These are phyloP conservation scores for Conus ventricosus DNA, from an alignment of 1,140 invertebrate genomes.

Conservation along the genomic window DNA sequence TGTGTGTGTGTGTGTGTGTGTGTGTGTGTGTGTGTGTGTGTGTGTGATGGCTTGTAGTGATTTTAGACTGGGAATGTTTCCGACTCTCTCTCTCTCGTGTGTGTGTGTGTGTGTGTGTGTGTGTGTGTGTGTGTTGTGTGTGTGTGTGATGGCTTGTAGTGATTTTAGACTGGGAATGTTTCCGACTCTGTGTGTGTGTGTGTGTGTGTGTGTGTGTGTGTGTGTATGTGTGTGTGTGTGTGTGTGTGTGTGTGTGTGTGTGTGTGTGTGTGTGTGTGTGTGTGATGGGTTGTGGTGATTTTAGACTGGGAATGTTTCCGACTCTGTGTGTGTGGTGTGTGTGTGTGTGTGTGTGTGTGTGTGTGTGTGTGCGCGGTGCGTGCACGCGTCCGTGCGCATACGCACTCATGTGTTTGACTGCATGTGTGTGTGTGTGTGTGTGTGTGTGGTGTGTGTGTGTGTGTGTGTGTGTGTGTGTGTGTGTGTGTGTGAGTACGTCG, in stretches of 20 bases:
- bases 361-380: constrained; percentile 1
- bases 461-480: not conserved
- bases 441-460: constrained; percentile 2
- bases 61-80: too few species aligned
- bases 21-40: constrained; percentile 5
- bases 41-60: too few species aligned
- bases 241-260: constrained; percentile 9
- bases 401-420: too few species aligned
- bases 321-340: constrained; percentile 4
- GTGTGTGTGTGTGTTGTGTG: constrained; percentile 10
- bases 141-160: not conserved
- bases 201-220: constrained; percentile 4
- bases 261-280: not conserved
- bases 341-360: not conserved
- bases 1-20: not conserved
- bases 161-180: not conserved
- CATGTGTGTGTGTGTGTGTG: not conserved
- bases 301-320: too few species aligned
- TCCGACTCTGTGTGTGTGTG: not conserved
- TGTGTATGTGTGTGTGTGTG: not conserved
- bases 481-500: too few species aligned
- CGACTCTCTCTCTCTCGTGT: too few species aligned
- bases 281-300: not conserved
- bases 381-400: too few species aligned
- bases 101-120: constrained; percentile 16